phyloP scores from a whole-genome alignment of 2,888 invertebrate genomes.

The Lysandra bellargus region DNA sequence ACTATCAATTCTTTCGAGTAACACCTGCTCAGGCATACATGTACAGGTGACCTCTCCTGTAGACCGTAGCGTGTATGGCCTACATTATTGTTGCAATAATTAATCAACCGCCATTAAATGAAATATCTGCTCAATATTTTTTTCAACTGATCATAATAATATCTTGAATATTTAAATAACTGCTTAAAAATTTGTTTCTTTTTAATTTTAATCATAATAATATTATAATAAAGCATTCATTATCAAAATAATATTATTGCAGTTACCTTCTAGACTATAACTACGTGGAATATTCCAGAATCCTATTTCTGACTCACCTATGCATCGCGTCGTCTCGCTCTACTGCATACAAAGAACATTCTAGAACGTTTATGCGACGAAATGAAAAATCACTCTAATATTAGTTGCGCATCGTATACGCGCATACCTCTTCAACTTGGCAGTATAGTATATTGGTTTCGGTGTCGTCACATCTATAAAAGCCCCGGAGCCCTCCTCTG shows the following conservation, averaged over 20 bases:
- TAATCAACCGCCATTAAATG: too few species aligned
- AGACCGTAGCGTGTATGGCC: too few species aligned
- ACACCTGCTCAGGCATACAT: too few species aligned
- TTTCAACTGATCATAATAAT: too few species aligned
- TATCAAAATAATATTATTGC: conserved; percentile 29
- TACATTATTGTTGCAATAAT: too few species aligned
- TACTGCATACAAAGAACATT: conserved; percentile 48
- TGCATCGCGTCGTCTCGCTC: conserved; percentile 44
- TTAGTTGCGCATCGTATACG: conserved; percentile 10
- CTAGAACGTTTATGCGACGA: conserved; percentile 52
- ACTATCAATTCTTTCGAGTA: too few species aligned
- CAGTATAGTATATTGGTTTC: conserved; percentile 40
- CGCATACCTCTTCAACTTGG: conserved; percentile 33
- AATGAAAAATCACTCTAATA: conserved; percentile 34
- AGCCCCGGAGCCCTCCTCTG: conserved; percentile 40
- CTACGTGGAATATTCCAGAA: conserved; percentile 46
- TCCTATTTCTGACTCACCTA: conserved; percentile 37
- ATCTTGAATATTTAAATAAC: too few species aligned
- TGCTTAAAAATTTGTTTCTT: too few species aligned
- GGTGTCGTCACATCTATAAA: conserved; percentile 52
- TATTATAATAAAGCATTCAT: background rate
- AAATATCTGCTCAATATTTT: too few species aligned
- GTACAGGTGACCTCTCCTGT: too few species aligned
- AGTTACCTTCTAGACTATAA: conserved; percentile 42
- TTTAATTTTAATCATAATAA: background rate